phyloP scores from a whole-genome alignment of 1,140 invertebrate genomes.

The Gonatopus flavifemur region DNA sequence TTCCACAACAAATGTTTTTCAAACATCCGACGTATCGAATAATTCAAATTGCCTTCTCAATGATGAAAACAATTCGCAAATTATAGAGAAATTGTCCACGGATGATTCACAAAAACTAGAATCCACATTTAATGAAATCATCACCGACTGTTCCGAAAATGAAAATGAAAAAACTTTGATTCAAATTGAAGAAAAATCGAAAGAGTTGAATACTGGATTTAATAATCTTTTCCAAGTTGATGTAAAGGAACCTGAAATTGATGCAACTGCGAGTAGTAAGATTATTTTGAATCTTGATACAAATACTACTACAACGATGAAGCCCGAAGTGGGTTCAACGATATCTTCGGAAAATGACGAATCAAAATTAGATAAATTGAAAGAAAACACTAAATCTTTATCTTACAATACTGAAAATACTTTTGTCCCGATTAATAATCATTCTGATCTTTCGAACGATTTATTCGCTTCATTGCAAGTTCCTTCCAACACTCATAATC shows the following conservation, averaged over 20 bases:
- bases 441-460: constrained; percentile 72
- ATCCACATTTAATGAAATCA: not conserved
- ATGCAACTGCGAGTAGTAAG: constrained; percentile 36
- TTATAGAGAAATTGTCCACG: not conserved
- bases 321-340: constrained; percentile 28
- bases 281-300: constrained; percentile 55
- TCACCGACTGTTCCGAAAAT: not conserved
- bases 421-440: constrained; percentile 59
- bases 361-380: constrained; percentile 31
- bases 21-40: not conserved
- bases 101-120: not conserved
- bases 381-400: constrained; percentile 53
- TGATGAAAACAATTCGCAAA: not conserved
- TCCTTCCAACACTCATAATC: constrained; percentile 63
- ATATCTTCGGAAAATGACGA: constrained; percentile 14
- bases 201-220: constrained; percentile 33
- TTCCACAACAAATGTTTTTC: not conserved
- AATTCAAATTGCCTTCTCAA: constrained; percentile 3
- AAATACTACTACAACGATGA: constrained; percentile 53
- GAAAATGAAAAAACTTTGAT: constrained; percentile 8
- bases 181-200: constrained; percentile 19
- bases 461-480: constrained; percentile 71
- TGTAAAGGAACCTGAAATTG: constrained; percentile 25
- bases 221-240: constrained; percentile 42
- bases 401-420: constrained; percentile 54